Evolutionary conservation across 2,797 vertebrate genomes (phyloP), one percentile per base, ranked within the genome.

Genomic region (Malurus splendens): DNA sequence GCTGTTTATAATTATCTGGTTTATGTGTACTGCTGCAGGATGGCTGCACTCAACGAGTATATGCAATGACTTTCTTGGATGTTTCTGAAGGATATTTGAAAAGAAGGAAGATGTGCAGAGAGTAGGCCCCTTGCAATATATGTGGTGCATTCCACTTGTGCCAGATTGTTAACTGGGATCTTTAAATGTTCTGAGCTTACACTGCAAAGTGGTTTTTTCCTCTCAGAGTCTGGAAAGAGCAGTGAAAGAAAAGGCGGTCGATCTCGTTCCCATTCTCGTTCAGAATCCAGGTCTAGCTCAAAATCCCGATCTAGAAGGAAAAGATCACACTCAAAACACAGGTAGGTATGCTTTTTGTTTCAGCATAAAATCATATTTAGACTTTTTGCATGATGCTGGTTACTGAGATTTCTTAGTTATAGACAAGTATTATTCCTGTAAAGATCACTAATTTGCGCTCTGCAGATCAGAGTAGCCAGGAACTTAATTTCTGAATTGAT

Each of bases 291-390:
- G 33, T 99, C 98, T 82, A 98, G 95, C 74, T 99, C 97, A 96
- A 97, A 97, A 95, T 97, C 99, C 4, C 97, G 93, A 79, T 97
- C 98, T 32, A 97, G 95, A 79, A 98, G 98, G 96, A 99, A 98
- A 97, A 97, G 98, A 62, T 99, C 99, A 39, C 98, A 94, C 30
- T 99, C 99, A 45, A 99, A 97, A 93, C 98, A 98, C 97, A 98
- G 98, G 99, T 99, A 91, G 61, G 90, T 50, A 1, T 73, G 19
- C 1, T 33, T 91, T 72, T 42, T 54, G 5, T 83, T 94, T 87
- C 54, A 4, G 15, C 57, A 38, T 89, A 52, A 84, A 50, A 59
- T 78, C 1, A 4, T 38, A n/a, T 0, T 38, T 18, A 5, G 3
- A 4, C 10, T 62, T 45, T 59, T 87, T 77, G 10, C 14, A 2